Evolutionary conservation across 2,797 vertebrate species (phyloP).

Genomic region (Craterocephalus amniculus): DNA sequence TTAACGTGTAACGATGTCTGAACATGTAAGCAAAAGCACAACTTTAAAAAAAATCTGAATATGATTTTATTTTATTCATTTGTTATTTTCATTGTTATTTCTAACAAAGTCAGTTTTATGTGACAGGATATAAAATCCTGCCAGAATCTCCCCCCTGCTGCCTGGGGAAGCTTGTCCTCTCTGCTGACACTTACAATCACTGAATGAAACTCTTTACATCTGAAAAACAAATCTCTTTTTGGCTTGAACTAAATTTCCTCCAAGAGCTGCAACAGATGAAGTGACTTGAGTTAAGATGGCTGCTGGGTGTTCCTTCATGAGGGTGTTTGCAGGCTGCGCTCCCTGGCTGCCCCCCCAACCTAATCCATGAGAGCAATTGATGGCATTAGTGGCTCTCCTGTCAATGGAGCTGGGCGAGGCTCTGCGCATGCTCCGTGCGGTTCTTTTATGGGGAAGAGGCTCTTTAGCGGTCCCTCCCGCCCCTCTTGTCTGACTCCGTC

Average conservation of each 20-base stretch:
- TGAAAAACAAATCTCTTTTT: not conserved
- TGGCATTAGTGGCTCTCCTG: constrained; percentile 72
- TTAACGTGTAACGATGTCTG: no score
- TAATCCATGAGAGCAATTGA: constrained; percentile 71
- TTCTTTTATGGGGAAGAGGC: constrained; percentile 64
- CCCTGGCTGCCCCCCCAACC: constrained; percentile 21
- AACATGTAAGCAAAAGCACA: not conserved
- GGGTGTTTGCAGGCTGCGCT: constrained; percentile 30
- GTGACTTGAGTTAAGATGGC: constrained; percentile 59
- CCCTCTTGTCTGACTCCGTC: constrained; percentile 77
- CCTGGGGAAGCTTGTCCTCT: no score
- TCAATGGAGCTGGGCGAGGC: constrained; percentile 88
- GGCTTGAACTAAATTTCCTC: not conserved
- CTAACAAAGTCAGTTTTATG: not conserved
- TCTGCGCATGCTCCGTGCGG: constrained; percentile 86
- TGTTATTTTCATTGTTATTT: no score
- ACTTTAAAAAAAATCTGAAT: not conserved
- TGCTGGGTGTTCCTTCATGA: constrained; percentile 51
- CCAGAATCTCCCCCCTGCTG: not conserved
- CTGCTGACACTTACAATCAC: no score
- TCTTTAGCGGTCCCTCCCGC: constrained; percentile 72
- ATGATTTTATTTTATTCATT: no score
- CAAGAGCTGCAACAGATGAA: not conserved
- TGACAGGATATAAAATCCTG: not conserved
- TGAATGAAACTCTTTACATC: not conserved